These are phyloP conservation scores for Dendronephthya gigantea DNA, from an alignment of 64 coral and sea anemone genomes.

Conservation along the genomic window DNA sequence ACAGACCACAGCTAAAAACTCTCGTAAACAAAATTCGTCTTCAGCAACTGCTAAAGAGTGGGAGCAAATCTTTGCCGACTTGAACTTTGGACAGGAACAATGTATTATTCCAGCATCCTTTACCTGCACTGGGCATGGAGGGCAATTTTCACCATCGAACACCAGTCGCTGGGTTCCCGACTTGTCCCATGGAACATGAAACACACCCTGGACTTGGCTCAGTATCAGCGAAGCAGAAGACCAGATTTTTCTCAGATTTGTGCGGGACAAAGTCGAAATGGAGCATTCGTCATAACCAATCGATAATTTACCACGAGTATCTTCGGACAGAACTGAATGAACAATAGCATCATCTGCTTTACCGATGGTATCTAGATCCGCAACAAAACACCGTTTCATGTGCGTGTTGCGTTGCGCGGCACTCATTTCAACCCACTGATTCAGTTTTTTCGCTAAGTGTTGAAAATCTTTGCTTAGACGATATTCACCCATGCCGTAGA, in stretches of 20 bases:
- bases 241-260: constrained; percentile 43
- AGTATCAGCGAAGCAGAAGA: constrained; percentile 29
- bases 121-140: neutral
- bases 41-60: constrained; percentile 41
- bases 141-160: constrained; percentile 24
- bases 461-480: constrained; percentile 18
- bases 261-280: constrained; percentile 26
- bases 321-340: neutral
- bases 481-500: constrained; percentile 17
- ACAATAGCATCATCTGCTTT: neutral
- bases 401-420: constrained; percentile 4
- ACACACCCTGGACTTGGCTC: constrained; percentile 15
- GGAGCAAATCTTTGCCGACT: constrained; percentile 35
- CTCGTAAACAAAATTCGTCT: constrained; percentile 26
- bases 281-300: constrained; percentile 22
- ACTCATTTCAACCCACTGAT: constrained; percentile 19
- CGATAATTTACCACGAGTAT: neutral
- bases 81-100: constrained; percentile 32
- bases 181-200: constrained; percentile 38
- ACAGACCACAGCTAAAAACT: constrained; percentile 22
- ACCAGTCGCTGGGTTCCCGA: constrained; percentile 30
- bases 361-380: neutral
- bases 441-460: neutral
- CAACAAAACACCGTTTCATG: neutral
- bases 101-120: constrained; percentile 6